Conservation (phyloP, 2,113 vertebrate species). For the Elephantulus edwardii region DNA sequence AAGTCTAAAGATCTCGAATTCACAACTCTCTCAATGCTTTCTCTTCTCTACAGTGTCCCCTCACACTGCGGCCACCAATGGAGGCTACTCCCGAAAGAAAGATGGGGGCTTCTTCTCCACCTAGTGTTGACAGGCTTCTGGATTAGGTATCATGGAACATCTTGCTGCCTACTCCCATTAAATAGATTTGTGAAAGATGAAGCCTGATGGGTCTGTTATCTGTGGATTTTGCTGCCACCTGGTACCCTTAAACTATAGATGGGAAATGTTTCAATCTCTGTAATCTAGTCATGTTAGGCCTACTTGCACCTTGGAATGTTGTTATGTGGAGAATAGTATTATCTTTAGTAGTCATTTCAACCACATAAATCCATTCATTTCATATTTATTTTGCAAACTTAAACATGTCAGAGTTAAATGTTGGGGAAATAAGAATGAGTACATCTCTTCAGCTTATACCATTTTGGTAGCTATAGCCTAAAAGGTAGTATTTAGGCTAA, state of each 20-base stretch:
- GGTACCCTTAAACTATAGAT: conserved; percentile 8
- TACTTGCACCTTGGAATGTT: conserved; percentile 2
- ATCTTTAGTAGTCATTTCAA: not conserved
- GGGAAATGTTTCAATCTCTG: not conserved
- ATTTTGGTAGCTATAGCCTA: too few relatives aligned
- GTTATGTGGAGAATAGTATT: not conserved
- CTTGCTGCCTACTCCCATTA: conserved; percentile 19
- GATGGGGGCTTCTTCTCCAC: conserved; percentile 84
- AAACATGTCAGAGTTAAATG: not conserved
- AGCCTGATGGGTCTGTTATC: conserved; percentile 2
- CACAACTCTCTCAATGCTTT: not conserved
- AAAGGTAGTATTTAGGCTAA: not conserved
- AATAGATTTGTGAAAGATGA: conserved; percentile 51
- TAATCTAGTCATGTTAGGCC: conserved; percentile 3
- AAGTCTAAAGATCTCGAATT: not conserved
- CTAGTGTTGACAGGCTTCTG: conserved; percentile 24
- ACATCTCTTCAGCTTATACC: not conserved
- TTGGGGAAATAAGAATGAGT: not conserved
- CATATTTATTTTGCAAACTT: not conserved
- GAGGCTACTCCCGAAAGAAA: conserved; percentile 84
- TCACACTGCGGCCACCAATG: conserved; percentile 81
- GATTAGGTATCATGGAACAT: not conserved
- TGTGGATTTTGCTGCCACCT: not conserved
- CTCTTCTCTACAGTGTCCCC: conserved; percentile 74
- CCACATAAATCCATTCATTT: not conserved